Evolutionary conservation across 2,113 vertebrate species (phyloP), one percentile per base, ranked within the genome.

Genomic region (Turdus rufiventris): DNA sequence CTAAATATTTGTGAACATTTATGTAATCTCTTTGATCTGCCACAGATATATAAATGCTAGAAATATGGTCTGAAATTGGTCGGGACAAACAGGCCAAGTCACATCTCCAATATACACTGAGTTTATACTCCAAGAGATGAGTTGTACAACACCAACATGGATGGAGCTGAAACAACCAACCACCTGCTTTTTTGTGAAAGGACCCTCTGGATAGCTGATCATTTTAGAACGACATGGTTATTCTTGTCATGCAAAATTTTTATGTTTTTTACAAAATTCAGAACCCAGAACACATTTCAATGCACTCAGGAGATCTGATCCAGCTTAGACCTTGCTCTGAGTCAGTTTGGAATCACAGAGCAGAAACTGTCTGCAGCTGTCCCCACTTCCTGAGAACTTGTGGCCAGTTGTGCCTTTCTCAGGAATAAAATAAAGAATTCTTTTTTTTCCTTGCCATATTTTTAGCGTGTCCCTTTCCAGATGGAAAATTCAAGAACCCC

Each of bases 341-440:
- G 43, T 63, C 12, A 5, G 3, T 21, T 72, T 9, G 23, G 19
- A 85, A 72, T 24, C 2, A 3, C 48, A 61, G 33, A 82, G 50
- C 62, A 68, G 36, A 61, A 82, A 50, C 6, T 5, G 15, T 10
- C 47, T 47, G 50, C 85, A 61, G 74, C 54, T 79, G 18, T 42
- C 47, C 26, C 5, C 1, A 0, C 9, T 57, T 76, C 54, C 36
- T 36, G 12, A 19, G 61, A 60, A 63, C 0, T 20, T 0, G 0
- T 14, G 36, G 18, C 73, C 34, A 53, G 9, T 9, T 16, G 11
- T 1, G 0, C 21, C 28, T 50, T 61, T 3, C 2, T 15, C 38
- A 40, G 6, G 23, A 7, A 10, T 24, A 6, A 73, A 73, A 34
- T 17, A 1, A 3, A 8, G 2, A 50, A 23, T 8, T 53, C 2